These are phyloP conservation scores for Mythimna vitellina DNA, from an alignment of 2,888 invertebrate genomes.

Conservation along the genomic window DNA sequence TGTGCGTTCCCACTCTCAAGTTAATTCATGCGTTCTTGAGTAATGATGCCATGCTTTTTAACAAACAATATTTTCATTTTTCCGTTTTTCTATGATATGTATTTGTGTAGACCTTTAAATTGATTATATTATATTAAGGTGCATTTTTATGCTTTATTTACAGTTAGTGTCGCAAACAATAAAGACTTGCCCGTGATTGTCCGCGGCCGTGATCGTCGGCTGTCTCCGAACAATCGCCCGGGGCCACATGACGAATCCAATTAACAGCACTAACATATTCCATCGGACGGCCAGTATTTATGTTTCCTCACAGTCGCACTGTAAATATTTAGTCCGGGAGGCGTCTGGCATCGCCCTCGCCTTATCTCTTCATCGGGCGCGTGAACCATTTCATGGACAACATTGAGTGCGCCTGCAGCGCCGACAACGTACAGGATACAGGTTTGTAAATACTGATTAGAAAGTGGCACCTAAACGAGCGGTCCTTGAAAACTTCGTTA, in stretches of 20 bases:
- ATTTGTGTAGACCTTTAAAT: slow-evolving; percentile 18
- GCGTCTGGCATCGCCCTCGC: slow-evolving; percentile 85
- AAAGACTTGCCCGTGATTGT: slow-evolving; percentile 50
- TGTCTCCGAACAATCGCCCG: slow-evolving; percentile 68
- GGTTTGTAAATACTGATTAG: slow-evolving; percentile 82
- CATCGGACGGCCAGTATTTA: slow-evolving; percentile 86
- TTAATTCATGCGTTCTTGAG: slow-evolving; percentile 63
- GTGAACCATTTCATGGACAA: slow-evolving; percentile 78
- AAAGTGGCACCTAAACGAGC: slow-evolving; percentile 78
- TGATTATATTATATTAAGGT: background rate
- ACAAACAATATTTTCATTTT: slow-evolving; percentile 37
- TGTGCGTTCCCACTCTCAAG: slow-evolving; percentile 71
- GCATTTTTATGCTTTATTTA: slow-evolving; percentile 47
- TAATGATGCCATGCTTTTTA: slow-evolving; percentile 58
- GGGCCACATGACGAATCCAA: slow-evolving; percentile 86
- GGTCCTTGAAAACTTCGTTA: slow-evolving; percentile 77
- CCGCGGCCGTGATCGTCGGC: slow-evolving; percentile 61
- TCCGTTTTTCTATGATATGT: slow-evolving; percentile 9
- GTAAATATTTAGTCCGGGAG: slow-evolving; percentile 88
- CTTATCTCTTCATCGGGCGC: slow-evolving; percentile 84
- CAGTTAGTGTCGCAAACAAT: slow-evolving; percentile 52
- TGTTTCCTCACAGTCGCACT: slow-evolving; percentile 86
- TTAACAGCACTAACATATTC: slow-evolving; percentile 86
- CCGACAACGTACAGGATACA: slow-evolving; percentile 80
- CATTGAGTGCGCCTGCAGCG: slow-evolving; percentile 68